These are phyloP conservation scores for Tortrix viridana DNA, from an alignment of 2,888 invertebrate species.

Conservation along the genomic window DNA sequence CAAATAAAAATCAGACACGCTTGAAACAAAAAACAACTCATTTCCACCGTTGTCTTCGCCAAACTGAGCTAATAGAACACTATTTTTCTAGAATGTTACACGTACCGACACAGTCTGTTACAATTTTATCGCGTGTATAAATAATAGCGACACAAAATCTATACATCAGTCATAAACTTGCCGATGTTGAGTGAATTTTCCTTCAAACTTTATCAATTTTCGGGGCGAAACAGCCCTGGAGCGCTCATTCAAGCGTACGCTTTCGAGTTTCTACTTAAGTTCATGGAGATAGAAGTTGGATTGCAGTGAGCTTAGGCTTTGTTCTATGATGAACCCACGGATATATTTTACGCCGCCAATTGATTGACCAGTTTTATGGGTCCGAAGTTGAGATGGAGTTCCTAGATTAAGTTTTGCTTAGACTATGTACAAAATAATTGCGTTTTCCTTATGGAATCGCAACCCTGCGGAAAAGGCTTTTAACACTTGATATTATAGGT, in stretches of 20 bases:
- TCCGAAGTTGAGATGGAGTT: slow-evolving; percentile 49
- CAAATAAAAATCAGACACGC: neutral
- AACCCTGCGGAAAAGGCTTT: too few relatives aligned
- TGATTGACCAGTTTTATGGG: slow-evolving; percentile 30
- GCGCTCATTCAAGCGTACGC: slow-evolving; percentile 43
- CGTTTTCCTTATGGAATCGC: neutral
- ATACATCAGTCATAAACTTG: slow-evolving; percentile 49
- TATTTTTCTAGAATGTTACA: slow-evolving; percentile 13
- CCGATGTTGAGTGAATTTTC: slow-evolving; percentile 53
- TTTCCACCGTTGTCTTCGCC: neutral
- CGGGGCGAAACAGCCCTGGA: slow-evolving; percentile 46
- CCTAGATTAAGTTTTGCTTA: slow-evolving; percentile 40
- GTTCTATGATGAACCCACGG: slow-evolving; percentile 21
- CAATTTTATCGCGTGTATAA: slow-evolving; percentile 25
- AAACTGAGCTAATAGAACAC: neutral
- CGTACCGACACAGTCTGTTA: slow-evolving; percentile 19
- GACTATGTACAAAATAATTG: neutral
- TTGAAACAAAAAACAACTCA: slow-evolving; percentile 1
- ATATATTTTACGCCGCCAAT: slow-evolving; percentile 22
- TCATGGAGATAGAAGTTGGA: slow-evolving; percentile 3
- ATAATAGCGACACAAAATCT: slow-evolving; percentile 43
- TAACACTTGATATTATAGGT: too few relatives aligned
- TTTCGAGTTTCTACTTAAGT: slow-evolving; percentile 6
- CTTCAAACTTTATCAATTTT: slow-evolving; percentile 60
- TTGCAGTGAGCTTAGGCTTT: neutral